Percentiles rank a stretch among this genome's conserved stretches.
phyloP scores from a whole-genome alignment of 1,140 invertebrate genomes.

The Brachionus sp. region DNA sequence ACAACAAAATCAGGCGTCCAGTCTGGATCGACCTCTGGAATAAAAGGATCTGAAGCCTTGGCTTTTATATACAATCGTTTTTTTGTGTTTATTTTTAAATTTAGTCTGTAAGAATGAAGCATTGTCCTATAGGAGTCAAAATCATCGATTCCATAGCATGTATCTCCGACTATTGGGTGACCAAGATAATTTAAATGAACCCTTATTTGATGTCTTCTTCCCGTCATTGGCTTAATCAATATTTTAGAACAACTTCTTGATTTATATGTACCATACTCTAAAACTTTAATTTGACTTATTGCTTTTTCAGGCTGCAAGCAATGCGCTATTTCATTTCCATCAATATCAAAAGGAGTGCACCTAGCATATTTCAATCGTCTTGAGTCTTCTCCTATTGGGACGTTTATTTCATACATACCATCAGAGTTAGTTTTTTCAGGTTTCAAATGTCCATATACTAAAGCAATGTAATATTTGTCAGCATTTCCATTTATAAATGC shows the following conservation, averaged over 20 bases:
- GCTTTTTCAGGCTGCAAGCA: slow-evolving; percentile 16
- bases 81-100: slow-evolving; percentile 18
- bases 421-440: neutral
- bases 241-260: neutral
- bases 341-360: slow-evolving; percentile 5
- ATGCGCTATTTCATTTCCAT: slow-evolving; percentile 2
- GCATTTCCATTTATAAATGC: neutral
- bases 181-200: slow-evolving; percentile 91
- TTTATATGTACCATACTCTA: slow-evolving; percentile 43
- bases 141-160: slow-evolving; percentile 44
- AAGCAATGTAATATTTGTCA: slow-evolving; percentile 33
- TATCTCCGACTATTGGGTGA: slow-evolving; percentile 86
- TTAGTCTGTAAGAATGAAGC: slow-evolving; percentile 35
- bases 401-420: neutral
- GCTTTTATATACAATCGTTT: slow-evolving; percentile 24
- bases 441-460: slow-evolving; percentile 24
- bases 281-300: neutral
- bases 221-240: slow-evolving; percentile 63
- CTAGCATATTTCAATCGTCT: neutral
- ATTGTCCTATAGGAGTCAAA: slow-evolving; percentile 42
- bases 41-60: slow-evolving; percentile 34
- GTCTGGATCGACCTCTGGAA: slow-evolving; percentile 16
- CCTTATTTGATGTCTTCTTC: slow-evolving; percentile 90
- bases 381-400: slow-evolving; percentile 33
- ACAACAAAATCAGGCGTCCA: neutral